phyloP scores from a whole-genome alignment of 2,797 vertebrate species.

The Coranthus polyacanthus region DNA sequence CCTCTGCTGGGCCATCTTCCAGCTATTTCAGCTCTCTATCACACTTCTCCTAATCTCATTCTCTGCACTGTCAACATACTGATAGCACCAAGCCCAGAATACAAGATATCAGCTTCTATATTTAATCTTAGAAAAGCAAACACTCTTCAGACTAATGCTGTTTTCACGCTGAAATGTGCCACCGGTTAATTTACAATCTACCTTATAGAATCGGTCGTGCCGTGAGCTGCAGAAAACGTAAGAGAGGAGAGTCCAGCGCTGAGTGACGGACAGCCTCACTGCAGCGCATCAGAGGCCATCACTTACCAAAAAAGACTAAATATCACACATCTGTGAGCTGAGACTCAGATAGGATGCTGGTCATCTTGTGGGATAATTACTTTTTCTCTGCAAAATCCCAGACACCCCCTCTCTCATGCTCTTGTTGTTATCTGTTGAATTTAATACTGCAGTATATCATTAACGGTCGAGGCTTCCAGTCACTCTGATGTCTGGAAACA shows the following conservation, averaged over 20 bases:
- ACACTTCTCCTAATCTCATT: slow-evolving; percentile 73
- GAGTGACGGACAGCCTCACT: too few relatives aligned
- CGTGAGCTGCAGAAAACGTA: too few relatives aligned
- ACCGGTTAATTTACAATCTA: slow-evolving; percentile 39
- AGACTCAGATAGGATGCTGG: too few relatives aligned
- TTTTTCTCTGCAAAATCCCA: too few relatives aligned
- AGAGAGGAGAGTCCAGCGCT: too few relatives aligned
- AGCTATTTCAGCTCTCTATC: slow-evolving; percentile 55
- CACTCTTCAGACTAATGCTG: slow-evolving; percentile 41
- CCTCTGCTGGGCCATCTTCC: slow-evolving; percentile 52
- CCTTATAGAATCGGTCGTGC: slow-evolving; percentile 29
- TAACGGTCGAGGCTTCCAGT: slow-evolving; percentile 39
- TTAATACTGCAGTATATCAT: too few relatives aligned
- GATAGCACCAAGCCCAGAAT: slow-evolving; percentile 44
- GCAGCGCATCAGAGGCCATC: too few relatives aligned
- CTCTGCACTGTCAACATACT: slow-evolving; percentile 36
- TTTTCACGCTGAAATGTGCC: slow-evolving; percentile 55
- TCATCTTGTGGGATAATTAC: too few relatives aligned
- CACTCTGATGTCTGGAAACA: slow-evolving; percentile 25
- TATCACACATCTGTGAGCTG: too few relatives aligned
- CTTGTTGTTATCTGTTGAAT: too few relatives aligned
- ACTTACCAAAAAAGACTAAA: too few relatives aligned
- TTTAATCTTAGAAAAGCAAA: slow-evolving; percentile 66
- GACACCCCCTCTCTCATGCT: too few relatives aligned
- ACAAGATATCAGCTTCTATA: slow-evolving; percentile 37